Conservation (phyloP, 2,888 invertebrate species). For the Oeneis ivallda region DNA sequence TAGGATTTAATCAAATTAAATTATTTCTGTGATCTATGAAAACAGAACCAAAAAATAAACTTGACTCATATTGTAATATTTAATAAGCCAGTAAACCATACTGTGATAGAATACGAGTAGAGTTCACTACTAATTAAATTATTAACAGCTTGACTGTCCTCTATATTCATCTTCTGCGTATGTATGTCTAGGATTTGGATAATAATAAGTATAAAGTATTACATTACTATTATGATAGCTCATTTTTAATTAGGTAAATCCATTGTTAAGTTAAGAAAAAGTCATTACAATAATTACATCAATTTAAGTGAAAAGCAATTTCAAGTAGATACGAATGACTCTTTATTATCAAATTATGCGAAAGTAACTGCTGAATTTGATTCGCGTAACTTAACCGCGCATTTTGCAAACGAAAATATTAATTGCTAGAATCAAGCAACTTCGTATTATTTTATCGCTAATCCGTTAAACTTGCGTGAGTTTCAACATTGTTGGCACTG, state of each 20-base stretch:
- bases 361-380: slow-evolving; percentile 33
- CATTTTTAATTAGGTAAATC: too few species aligned
- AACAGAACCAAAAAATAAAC: background rate
- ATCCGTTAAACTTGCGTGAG: slow-evolving; percentile 29
- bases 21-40: background rate
- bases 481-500: slow-evolving; percentile 29
- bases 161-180: too few species aligned
- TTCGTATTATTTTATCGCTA: slow-evolving; percentile 29
- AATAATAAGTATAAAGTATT: too few species aligned
- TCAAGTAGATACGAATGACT: slow-evolving; percentile 2
- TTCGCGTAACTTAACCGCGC: slow-evolving; percentile 28
- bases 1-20: background rate
- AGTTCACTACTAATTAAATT: too few species aligned
- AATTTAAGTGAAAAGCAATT: slow-evolving; percentile 16
- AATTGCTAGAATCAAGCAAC: slow-evolving; percentile 27
- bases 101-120: too few species aligned
- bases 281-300: background rate
- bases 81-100: too few species aligned
- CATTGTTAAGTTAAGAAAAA: background rate
- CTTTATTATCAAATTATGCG: slow-evolving; percentile 24
- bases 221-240: too few species aligned
- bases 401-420: slow-evolving; percentile 31
- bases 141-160: too few species aligned
- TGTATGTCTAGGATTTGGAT: too few species aligned
- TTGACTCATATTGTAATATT: background rate